Conservation (phyloP, 2,888 invertebrate genomes). For the Drosophila atroscutellata region DNA sequence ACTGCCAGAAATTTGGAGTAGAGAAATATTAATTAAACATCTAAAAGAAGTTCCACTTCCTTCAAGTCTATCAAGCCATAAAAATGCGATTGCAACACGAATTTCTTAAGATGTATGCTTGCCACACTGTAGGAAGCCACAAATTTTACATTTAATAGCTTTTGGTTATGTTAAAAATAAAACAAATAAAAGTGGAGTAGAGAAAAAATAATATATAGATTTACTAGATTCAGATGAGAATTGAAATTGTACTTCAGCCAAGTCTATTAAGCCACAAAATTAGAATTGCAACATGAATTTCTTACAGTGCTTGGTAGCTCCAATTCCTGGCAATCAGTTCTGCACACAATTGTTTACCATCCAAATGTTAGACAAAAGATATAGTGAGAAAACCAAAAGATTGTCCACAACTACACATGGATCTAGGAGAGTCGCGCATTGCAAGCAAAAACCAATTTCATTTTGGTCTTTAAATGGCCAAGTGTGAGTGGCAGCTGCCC, state of each 20-base stretch:
- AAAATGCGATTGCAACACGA: neutral
- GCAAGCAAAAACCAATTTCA: slow-evolving; percentile 59
- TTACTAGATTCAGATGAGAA: neutral
- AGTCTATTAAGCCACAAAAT: neutral
- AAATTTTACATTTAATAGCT: neutral
- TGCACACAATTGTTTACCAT: slow-evolving; percentile 12
- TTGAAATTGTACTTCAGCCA: neutral
- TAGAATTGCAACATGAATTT: neutral
- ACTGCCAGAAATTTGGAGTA: neutral
- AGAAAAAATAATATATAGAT: neutral
- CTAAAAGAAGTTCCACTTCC: neutral
- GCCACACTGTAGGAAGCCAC: neutral
- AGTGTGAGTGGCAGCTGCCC: slow-evolving; percentile 24
- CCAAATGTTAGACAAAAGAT: slow-evolving; percentile 16
- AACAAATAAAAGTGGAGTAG: neutral
- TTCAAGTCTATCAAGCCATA: neutral
- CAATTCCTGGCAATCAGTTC: neutral
- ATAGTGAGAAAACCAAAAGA: slow-evolving; percentile 34
- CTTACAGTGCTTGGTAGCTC: neutral
- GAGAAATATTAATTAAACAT: fast-evolving
- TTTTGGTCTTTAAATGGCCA: slow-evolving; percentile 46
- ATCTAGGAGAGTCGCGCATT: slow-evolving; percentile 5
- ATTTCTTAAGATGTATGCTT: neutral
- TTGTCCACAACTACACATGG: slow-evolving; percentile 20
- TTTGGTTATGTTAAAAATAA: neutral